These are phyloP conservation scores for Iguana delicatissima DNA, from an alignment of 2,797 vertebrate genomes.

Conservation along the genomic window DNA sequence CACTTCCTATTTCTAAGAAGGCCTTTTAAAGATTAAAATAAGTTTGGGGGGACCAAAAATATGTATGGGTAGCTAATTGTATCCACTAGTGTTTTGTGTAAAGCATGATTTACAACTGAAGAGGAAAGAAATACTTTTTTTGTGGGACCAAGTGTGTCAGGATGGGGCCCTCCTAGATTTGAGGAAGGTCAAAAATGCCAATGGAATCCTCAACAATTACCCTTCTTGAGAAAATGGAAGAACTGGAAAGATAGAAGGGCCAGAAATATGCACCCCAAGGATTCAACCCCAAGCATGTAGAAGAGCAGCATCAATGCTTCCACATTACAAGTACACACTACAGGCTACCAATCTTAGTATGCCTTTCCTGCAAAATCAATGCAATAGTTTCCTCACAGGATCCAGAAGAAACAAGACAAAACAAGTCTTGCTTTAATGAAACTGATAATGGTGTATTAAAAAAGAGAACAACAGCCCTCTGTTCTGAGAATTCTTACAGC, in stretches of 20 bases:
- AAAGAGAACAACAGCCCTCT: background rate
- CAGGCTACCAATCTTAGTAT: fast-evolving
- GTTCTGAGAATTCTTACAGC: background rate
- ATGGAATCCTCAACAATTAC: too few species aligned
- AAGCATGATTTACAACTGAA: too few species aligned
- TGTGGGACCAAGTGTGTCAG: too few species aligned
- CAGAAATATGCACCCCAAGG: background rate
- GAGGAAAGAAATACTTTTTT: too few species aligned
- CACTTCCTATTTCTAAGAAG: too few species aligned
- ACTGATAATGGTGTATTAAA: slow-evolving; percentile 35
- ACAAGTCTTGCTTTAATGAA: slow-evolving; percentile 44
- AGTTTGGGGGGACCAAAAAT: too few species aligned
- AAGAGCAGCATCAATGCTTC: background rate
- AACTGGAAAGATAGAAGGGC: background rate
- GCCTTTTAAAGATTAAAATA: too few species aligned
- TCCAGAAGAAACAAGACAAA: background rate
- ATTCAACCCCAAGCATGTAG: background rate
- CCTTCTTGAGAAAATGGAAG: background rate
- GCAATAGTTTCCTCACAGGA: slow-evolving; percentile 9
- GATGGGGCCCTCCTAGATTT: too few species aligned
- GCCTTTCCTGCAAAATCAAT: slow-evolving; percentile 11
- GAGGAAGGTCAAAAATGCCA: too few species aligned
- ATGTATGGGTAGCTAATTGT: too few species aligned
- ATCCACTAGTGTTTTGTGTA: too few species aligned
- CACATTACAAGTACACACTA: background rate